These are phyloP conservation scores for Micrasema minimum DNA, from an alignment of 1,140 invertebrate species.

Conservation along the genomic window DNA sequence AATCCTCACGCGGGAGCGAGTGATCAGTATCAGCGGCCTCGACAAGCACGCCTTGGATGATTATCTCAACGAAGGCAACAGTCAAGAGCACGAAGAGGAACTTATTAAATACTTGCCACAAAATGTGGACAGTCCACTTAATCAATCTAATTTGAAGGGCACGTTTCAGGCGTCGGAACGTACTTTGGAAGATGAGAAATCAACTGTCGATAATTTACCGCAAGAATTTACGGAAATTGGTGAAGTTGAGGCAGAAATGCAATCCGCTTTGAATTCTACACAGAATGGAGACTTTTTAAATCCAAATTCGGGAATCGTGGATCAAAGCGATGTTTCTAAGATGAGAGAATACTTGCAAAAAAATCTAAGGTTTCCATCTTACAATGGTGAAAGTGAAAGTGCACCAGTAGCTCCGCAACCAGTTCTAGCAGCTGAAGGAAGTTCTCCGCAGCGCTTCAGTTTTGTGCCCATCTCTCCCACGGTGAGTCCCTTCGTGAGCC, in stretches of 20 bases:
- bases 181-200: background rate
- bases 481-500: slow-evolving; percentile 86
- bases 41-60: slow-evolving; percentile 82
- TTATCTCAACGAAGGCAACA: slow-evolving; percentile 80
- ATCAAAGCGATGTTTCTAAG: slow-evolving; percentile 73
- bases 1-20: slow-evolving; percentile 69
- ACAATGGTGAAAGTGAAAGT: slow-evolving; percentile 55
- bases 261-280: slow-evolving; percentile 14
- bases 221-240: background rate
- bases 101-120: slow-evolving; percentile 82
- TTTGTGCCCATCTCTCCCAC: slow-evolving; percentile 86
- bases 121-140: slow-evolving; percentile 58
- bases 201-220: background rate
- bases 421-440: slow-evolving; percentile 57
- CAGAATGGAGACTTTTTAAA: slow-evolving; percentile 61
- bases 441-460: slow-evolving; percentile 74
- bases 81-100: slow-evolving; percentile 83
- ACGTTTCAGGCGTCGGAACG: background rate
- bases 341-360: slow-evolving; percentile 77
- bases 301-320: slow-evolving; percentile 58
- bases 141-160: slow-evolving; percentile 15
- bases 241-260: background rate
- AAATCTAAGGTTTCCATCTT: slow-evolving; percentile 41
- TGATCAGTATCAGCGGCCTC: slow-evolving; percentile 76
- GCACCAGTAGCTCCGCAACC: slow-evolving; percentile 30